phyloP scores from a whole-genome alignment of 1,140 invertebrate species.

The Zaprionus davidi region DNA sequence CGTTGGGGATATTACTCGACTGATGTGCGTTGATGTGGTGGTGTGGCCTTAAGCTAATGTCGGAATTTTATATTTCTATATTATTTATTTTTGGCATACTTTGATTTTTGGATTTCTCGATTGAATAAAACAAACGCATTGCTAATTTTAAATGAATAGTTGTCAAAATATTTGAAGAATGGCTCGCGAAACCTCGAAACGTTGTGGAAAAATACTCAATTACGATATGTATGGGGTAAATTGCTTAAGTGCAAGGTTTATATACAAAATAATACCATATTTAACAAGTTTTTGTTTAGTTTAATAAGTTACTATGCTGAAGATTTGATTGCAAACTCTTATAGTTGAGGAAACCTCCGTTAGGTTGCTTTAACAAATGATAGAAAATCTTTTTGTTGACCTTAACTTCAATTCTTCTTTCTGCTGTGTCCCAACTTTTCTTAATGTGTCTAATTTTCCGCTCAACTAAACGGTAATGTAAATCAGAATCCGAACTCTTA shows the following conservation, averaged over 20 bases:
- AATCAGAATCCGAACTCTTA: conserved; percentile 35
- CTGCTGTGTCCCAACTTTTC: background rate
- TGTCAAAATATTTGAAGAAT: conserved; percentile 5
- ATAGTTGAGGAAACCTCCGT: too few relatives aligned
- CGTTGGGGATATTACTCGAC: background rate
- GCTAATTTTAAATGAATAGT: conserved; percentile 6
- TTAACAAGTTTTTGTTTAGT: too few relatives aligned
- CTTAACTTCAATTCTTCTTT: background rate
- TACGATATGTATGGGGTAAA: background rate
- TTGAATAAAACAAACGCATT: background rate
- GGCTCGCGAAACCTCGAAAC: background rate
- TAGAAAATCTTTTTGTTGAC: too few relatives aligned
- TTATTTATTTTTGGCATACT: conserved; percentile 4
- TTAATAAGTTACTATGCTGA: too few relatives aligned
- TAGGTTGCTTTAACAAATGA: background rate
- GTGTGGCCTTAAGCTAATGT: conserved; percentile 1
- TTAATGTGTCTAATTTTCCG: background rate
- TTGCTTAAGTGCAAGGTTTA: background rate
- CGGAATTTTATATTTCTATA: conserved; percentile 4
- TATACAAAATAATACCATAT: too few relatives aligned
- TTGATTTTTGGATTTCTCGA: background rate
- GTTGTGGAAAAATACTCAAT: background rate
- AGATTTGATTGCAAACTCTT: too few relatives aligned
- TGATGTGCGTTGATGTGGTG: background rate
- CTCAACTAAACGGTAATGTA: background rate